phyloP scores from a whole-genome alignment of 2,113 vertebrate species.

The Cyprinodon variegatus region DNA sequence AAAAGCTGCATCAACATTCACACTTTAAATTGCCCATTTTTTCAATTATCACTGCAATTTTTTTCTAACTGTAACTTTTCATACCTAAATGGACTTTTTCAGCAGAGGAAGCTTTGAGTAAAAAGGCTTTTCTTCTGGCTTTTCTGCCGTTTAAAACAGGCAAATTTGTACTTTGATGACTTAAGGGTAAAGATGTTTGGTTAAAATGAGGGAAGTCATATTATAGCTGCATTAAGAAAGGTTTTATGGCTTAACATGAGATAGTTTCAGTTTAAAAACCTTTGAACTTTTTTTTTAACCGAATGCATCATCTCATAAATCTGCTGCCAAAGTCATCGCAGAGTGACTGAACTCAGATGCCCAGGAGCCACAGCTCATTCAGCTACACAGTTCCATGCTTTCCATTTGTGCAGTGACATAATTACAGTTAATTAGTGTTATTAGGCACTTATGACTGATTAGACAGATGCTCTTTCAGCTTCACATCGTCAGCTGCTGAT shows the following conservation, averaged over 20 bases:
- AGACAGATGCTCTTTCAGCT: slow-evolving; percentile 1
- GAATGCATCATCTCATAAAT: neutral
- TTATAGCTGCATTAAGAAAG: neutral
- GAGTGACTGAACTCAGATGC: neutral
- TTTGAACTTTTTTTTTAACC: neutral
- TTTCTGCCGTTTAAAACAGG: neutral
- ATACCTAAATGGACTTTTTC: neutral
- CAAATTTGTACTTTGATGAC: neutral
- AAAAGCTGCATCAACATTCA: neutral
- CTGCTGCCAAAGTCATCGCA: neutral
- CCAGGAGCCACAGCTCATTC: neutral
- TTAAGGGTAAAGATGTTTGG: neutral
- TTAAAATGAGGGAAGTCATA: neutral
- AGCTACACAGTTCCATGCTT: neutral
- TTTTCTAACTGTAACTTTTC: neutral
- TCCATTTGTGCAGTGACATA: neutral
- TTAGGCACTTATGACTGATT: neutral
- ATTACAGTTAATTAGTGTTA: neutral
- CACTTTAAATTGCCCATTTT: neutral
- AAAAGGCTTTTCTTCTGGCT: neutral
- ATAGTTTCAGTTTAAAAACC: too few species aligned
- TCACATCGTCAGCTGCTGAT: neutral
- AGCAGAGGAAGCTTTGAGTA: neutral
- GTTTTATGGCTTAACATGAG: neutral
- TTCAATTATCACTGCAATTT: neutral